A percentile compares a stretch with the other conserved stretches of the same genome.
phyloP scores from a whole-genome alignment of 1,140 invertebrate genomes.

The Eupristina koningsbergeri region DNA sequence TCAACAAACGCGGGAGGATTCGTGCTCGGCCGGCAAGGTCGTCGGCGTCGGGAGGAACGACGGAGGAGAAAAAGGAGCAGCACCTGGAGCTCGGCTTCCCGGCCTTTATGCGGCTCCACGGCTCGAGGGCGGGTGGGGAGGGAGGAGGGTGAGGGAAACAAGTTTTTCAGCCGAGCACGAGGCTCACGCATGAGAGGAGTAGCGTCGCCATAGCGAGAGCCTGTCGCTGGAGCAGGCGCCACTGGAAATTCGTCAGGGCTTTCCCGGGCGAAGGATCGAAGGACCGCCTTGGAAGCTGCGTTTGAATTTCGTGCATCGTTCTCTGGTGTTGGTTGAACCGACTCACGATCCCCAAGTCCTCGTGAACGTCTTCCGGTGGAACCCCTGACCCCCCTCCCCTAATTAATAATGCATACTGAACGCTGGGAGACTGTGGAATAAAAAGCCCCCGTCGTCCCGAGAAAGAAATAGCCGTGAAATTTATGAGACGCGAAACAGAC shows the following conservation, averaged over 20 bases:
- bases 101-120: not conserved
- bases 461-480: not conserved
- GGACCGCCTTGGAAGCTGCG: no score
- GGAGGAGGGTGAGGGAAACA: not conserved
- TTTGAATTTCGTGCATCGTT: no score
- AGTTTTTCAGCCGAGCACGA: slow-evolving; percentile 15
- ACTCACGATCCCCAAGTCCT: no score
- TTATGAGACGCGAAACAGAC: not conserved
- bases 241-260: slow-evolving; percentile 3
- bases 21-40: slow-evolving; percentile 25
- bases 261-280: not conserved
- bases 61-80: not conserved
- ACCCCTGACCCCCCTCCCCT: not conserved
- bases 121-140: no score
- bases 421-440: not conserved
- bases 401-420: not conserved
- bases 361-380: no score
- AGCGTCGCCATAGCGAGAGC: not conserved
- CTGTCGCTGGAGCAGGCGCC: not conserved
- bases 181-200: not conserved
- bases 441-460: not conserved
- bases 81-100: not conserved
- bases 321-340: no score
- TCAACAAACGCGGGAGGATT: slow-evolving; percentile 37
- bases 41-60: not conserved